Conservation (phyloP, 2,888 invertebrate genomes). For the Stenichneumon culpator region DNA sequence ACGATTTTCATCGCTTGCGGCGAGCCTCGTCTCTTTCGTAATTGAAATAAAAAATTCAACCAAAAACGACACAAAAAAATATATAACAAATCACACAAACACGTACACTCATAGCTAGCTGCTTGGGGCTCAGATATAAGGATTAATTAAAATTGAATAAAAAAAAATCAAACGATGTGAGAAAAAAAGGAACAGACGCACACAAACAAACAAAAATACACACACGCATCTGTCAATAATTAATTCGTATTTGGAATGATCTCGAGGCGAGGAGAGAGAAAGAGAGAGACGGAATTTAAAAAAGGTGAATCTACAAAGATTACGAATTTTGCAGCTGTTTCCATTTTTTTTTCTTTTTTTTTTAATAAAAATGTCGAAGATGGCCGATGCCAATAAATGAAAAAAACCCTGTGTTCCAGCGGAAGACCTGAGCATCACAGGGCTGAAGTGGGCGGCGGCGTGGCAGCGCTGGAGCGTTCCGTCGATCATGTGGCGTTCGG, state of each 20-base stretch:
- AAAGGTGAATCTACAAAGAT: slow-evolving; percentile 25
- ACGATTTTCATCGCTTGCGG: slow-evolving; percentile 81
- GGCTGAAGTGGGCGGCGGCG: slow-evolving; percentile 89
- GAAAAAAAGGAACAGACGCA: neutral
- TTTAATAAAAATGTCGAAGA: slow-evolving; percentile 50
- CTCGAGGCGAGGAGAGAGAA: slow-evolving; percentile 46
- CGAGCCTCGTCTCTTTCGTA: slow-evolving; percentile 77
- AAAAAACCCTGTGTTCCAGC: slow-evolving; percentile 86
- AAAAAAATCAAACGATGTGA: neutral
- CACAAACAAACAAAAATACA: slow-evolving; percentile 26
- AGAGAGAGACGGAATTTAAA: slow-evolving; percentile 34
- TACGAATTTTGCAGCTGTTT: slow-evolving; percentile 36
- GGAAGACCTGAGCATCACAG: slow-evolving; percentile 91
- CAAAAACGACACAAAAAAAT: slow-evolving; percentile 30
- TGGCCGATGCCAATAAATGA: slow-evolving; percentile 77
- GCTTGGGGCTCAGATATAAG: slow-evolving; percentile 84
- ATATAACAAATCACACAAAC: slow-evolving; percentile 38
- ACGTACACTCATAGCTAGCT: slow-evolving; percentile 81
- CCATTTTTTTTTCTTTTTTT: slow-evolving; percentile 6
- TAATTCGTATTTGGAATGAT: slow-evolving; percentile 35
- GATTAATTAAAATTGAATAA: slow-evolving; percentile 66
- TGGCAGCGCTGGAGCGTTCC: slow-evolving; percentile 87
- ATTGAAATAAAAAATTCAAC: slow-evolving; percentile 70
- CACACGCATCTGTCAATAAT: slow-evolving; percentile 42
- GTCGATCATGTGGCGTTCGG: slow-evolving; percentile 84